phyloP scores from a whole-genome alignment of 1,140 invertebrate species.

The Nasonia longicornis region DNA sequence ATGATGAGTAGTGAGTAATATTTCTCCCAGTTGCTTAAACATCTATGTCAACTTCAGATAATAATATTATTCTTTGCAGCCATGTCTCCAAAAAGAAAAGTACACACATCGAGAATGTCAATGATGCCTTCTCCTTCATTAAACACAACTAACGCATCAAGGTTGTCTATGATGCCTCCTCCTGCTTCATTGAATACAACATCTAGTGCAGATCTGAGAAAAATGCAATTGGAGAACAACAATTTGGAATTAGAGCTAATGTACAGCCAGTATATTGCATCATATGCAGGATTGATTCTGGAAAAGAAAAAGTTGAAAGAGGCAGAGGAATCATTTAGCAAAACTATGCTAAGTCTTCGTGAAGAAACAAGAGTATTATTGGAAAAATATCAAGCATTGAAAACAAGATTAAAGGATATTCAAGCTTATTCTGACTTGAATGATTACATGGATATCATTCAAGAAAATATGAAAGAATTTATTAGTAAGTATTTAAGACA shows the following conservation, averaged over 20 bases:
- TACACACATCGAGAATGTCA: constrained; percentile 26
- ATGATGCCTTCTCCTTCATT: constrained; percentile 8
- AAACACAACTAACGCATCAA: not conserved
- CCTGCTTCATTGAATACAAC: not conserved
- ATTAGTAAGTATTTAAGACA: constrained; percentile 5
- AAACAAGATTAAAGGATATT: constrained; percentile 35
- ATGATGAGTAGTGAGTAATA: constrained; percentile 17
- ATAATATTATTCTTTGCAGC: constrained; percentile 1
- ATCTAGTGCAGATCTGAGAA: constrained; percentile 24
- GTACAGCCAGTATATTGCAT: constrained; percentile 32
- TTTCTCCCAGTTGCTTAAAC: not conserved
- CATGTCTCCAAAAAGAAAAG: constrained; percentile 36
- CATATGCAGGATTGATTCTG: constrained; percentile 33
- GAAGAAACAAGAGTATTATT: constrained; percentile 37
- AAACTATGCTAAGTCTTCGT: constrained; percentile 20
- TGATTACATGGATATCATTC: constrained; percentile 22
- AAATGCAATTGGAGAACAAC: constrained; percentile 43
- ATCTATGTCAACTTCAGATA: not conserved
- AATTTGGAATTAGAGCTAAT: constrained; percentile 42
- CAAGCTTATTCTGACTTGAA: constrained; percentile 16
- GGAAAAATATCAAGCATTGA: constrained; percentile 15
- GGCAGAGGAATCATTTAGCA: constrained; percentile 12
- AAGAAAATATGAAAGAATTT: constrained; percentile 1
- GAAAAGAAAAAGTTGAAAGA: constrained; percentile 37
- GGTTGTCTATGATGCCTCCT: not conserved